A percentile compares a stretch with the other conserved stretches of the same genome.
These are phyloP conservation scores for Setipinna tenuifilis DNA, from an alignment of 2,797 vertebrate genomes.

Conservation along the genomic window DNA sequence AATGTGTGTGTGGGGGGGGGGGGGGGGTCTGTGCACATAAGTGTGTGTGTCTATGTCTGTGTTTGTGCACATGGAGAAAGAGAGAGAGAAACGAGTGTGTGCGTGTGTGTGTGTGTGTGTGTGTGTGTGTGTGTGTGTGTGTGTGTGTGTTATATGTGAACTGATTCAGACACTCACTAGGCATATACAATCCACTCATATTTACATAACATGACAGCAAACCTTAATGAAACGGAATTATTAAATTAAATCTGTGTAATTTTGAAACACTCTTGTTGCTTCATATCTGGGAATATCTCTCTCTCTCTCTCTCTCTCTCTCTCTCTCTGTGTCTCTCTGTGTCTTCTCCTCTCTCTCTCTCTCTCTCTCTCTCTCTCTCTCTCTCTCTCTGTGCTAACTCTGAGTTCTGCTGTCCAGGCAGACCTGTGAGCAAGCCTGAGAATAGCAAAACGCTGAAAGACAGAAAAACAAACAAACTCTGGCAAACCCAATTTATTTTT, in stretches of 20 bases:
- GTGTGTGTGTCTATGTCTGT: background rate
- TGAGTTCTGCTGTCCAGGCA: too few relatives aligned
- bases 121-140: conserved; percentile 2
- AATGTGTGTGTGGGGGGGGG: background rate
- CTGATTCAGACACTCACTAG: background rate
- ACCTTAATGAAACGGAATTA: background rate
- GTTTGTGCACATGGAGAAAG: background rate
- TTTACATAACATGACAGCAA: background rate
- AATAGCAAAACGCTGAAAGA: too few relatives aligned
- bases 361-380: background rate
- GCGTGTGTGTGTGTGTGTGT: conserved; percentile 2
- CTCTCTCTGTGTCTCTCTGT: background rate
- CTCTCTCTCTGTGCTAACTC: too few relatives aligned
- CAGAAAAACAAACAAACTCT: too few relatives aligned
- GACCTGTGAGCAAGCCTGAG: too few relatives aligned
- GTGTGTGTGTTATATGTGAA: background rate
- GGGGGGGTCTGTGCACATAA: background rate
- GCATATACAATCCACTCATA: background rate
- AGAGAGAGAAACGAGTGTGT: too few relatives aligned
- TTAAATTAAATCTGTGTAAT: background rate
- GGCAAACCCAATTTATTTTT: too few relatives aligned
- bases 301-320: background rate
- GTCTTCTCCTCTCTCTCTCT: background rate
- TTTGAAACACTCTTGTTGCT: background rate
- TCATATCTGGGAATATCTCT: background rate